Conservation (phyloP, 2,888 invertebrate species). For the Caenorhabditis sinica region DNA sequence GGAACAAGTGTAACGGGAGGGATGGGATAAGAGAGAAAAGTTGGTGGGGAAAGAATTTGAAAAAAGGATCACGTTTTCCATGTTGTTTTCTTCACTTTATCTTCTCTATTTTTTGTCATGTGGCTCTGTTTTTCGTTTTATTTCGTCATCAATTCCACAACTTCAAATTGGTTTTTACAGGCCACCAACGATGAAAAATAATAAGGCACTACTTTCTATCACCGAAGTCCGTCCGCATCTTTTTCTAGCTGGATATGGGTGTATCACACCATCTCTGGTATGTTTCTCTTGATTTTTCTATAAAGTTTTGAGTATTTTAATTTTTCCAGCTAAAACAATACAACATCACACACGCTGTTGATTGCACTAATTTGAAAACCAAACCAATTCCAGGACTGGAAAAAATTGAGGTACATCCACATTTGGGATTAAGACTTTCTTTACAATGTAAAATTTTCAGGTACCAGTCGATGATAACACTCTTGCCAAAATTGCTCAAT, state of each 20-base stretch:
- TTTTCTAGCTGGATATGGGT: constrained; percentile 76
- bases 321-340: constrained; percentile 70
- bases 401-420: constrained; percentile 47
- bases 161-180: background rate
- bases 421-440: no score
- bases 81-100: constrained; percentile 56
- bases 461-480: constrained; percentile 71
- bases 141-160: constrained; percentile 25
- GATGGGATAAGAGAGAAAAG: constrained; percentile 37
- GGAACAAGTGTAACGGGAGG: constrained; percentile 34
- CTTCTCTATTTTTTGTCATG: constrained; percentile 13
- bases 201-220: constrained; percentile 58
- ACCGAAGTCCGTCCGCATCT: constrained; percentile 73
- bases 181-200: constrained; percentile 22
- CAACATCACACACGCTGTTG: constrained; percentile 81
- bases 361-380: constrained; percentile 79
- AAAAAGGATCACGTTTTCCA: constrained; percentile 54
- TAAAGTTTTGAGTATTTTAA: background rate
- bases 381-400: constrained; percentile 58
- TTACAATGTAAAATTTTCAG: constrained; percentile 13
- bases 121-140: constrained; percentile 21
- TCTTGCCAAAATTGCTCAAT: constrained; percentile 65
- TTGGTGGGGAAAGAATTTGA: constrained; percentile 21
- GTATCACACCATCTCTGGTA: constrained; percentile 71
- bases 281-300: background rate